Conservation (phyloP, 2,797 vertebrate genomes). For the Malacoctenus gilli region DNA sequence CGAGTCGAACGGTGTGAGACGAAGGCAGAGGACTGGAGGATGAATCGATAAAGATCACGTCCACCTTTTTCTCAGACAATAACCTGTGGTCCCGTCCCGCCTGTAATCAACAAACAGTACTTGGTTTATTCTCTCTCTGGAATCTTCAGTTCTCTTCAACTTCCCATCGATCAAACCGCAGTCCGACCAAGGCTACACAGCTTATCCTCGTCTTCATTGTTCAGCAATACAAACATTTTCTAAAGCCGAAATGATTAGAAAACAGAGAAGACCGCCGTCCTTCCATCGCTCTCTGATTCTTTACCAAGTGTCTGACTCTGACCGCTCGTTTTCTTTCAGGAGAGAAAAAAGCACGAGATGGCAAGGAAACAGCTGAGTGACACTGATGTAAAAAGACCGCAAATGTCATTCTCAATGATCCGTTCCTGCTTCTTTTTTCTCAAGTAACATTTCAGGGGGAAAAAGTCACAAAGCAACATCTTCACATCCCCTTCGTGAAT, state of each 20-base stretch:
- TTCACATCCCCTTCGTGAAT: neutral
- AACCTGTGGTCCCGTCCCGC: too few relatives aligned
- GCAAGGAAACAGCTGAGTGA: constrained; percentile 12
- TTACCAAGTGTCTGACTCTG: constrained; percentile 7
- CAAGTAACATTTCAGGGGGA: constrained; percentile 7
- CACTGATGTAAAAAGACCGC: constrained; percentile 4
- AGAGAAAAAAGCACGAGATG: constrained; percentile 4
- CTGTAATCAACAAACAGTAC: too few relatives aligned
- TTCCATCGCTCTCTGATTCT: constrained; percentile 22
- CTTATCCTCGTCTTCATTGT: too few relatives aligned
- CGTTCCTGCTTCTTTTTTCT: neutral
- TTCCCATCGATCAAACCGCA: too few relatives aligned
- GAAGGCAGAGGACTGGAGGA: constrained; percentile 50
- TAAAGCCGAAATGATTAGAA: too few relatives aligned
- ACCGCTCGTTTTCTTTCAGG: constrained; percentile 4
- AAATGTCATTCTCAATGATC: constrained; percentile 33
- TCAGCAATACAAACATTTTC: too few relatives aligned
- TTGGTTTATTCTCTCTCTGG: too few relatives aligned
- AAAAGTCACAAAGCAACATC: constrained; percentile 5
- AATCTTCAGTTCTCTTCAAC: too few relatives aligned
- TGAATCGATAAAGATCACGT: constrained; percentile 52
- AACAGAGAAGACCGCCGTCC: constrained; percentile 6
- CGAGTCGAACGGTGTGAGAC: constrained; percentile 31
- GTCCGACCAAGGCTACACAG: too few relatives aligned
- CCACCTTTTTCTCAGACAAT: constrained; percentile 14